A percentile compares a stretch with the other conserved stretches of the same genome.
phyloP scores from a whole-genome alignment of 2,888 invertebrate genomes.

The Catocala fraxini region DNA sequence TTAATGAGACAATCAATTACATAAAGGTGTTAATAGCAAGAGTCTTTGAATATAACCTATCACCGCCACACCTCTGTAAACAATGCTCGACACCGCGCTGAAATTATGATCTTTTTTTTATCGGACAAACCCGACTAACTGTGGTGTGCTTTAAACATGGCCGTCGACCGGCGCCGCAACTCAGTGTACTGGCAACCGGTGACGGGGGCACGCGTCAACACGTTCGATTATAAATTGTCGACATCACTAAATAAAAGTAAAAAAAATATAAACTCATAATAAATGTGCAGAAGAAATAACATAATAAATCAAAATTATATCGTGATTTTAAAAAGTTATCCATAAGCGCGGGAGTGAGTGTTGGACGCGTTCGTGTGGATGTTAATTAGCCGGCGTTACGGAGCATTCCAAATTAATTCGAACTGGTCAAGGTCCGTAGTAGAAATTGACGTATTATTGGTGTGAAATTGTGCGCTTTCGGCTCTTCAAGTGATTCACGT shows the following conservation, averaged over 20 bases:
- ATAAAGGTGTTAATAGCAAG: slow-evolving; percentile 13
- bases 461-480: slow-evolving; percentile 65
- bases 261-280: slow-evolving; percentile 40
- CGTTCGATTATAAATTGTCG: slow-evolving; percentile 54
- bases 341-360: slow-evolving; percentile 68
- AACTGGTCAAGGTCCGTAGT: slow-evolving; percentile 73
- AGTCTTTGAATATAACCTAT: slow-evolving; percentile 38
- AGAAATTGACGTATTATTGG: slow-evolving; percentile 67
- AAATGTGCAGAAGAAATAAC: slow-evolving; percentile 51
- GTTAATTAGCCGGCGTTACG: slow-evolving; percentile 71
- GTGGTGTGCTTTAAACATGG: slow-evolving; percentile 81
- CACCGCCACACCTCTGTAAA: slow-evolving; percentile 52
- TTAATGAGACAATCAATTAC: slow-evolving; percentile 1
- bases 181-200: slow-evolving; percentile 79
- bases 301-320: slow-evolving; percentile 40
- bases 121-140: slow-evolving; percentile 58
- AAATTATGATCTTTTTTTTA: slow-evolving; percentile 74
- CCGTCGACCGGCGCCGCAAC: slow-evolving; percentile 63
- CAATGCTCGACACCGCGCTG: slow-evolving; percentile 56
- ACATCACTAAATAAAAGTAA: slow-evolving; percentile 54
- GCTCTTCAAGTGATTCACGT: slow-evolving; percentile 60
- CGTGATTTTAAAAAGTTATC: slow-evolving; percentile 51
- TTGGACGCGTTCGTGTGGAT: slow-evolving; percentile 65
- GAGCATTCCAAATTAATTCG: slow-evolving; percentile 64
- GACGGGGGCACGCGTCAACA: slow-evolving; percentile 71